Evolutionary conservation across 30 jellyfish, hydroid and myxozoan genomes (phyloP).

Genomic region (Hydra vulgaris): DNA sequence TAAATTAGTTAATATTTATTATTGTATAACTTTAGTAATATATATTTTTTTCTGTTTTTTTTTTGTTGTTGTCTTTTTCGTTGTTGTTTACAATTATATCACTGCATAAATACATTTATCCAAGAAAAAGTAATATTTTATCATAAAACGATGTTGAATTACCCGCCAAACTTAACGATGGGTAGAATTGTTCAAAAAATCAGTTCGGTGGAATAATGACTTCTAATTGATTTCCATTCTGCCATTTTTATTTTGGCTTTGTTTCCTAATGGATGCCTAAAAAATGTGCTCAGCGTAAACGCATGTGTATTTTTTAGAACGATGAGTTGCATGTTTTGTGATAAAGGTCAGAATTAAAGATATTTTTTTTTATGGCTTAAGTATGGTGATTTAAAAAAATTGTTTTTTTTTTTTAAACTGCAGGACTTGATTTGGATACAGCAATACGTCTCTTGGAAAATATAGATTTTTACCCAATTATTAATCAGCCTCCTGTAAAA

Average conservation of each 20-base stretch:
- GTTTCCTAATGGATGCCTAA: background rate
- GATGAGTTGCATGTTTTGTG: slow-evolving; percentile 34
- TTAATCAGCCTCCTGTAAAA: slow-evolving; percentile 67
- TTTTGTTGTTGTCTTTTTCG: too few relatives aligned
- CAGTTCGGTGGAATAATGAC: slow-evolving; percentile 24
- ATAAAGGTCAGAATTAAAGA: slow-evolving; percentile 14
- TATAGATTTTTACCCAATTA: slow-evolving; percentile 43
- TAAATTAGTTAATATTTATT: too few relatives aligned
- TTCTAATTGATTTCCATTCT: slow-evolving; percentile 13
- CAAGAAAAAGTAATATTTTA: too few relatives aligned
- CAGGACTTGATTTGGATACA: slow-evolving; percentile 56
- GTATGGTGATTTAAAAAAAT: background rate
- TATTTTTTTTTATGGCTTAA: background rate
- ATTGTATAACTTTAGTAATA: too few relatives aligned
- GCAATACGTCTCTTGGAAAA: slow-evolving; percentile 74
- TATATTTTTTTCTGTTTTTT: too few relatives aligned
- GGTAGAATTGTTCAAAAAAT: background rate
- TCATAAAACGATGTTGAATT: too few relatives aligned
- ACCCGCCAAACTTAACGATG: too few relatives aligned
- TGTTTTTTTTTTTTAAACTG: background rate
- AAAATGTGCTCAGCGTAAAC: background rate
- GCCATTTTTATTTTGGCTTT: slow-evolving; percentile 10
- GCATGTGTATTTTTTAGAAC: slow-evolving; percentile 23
- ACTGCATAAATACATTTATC: too few relatives aligned
- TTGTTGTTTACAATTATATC: too few relatives aligned